Base-by-base conservation (phyloP, 2,888 invertebrate genomes). In the Eucera pruinosa region DNA sequence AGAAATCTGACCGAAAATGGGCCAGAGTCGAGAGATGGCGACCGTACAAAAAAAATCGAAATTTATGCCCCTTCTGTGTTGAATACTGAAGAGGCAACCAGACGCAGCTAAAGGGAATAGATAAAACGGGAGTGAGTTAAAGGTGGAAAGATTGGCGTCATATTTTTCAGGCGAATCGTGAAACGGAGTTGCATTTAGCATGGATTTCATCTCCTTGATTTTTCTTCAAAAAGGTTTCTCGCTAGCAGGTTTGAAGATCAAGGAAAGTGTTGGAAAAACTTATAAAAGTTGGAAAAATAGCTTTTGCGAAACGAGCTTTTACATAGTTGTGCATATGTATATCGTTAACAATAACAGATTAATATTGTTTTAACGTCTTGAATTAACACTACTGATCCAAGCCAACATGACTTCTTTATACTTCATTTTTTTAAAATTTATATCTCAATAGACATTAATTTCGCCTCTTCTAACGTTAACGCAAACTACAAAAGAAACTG, bases 51-150 rank as follows among this genome's bases (percentile, higher is more conserved):
- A 70, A 75, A 41, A 73, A 57, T 67, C 55, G 39, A 61, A 73
- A 76, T 73, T 76, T 73, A 73, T 76, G 76, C 43, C 48, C 15
- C 48, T 39, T 41, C 68, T 15, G 68, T 23, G 67, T 73, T 73
- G 74, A 74, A 74, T 74, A 74, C 77, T 62, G 68, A 74, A 65
- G 72, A 72, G 65, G 43, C 36, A 20, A 27, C 5, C n/a, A n/a
- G 43, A 18, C 60, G 43, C 52, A 30, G 61, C 61, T 30, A 23
- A 45, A 61, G 57, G 73, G 66, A 48, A 57, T 67, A 61, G 73
- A 76, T 73, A 58, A 67, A 73, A 55, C 54, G 33, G 36, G 47
- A 30, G 13, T 23, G 43, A 61, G 66, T 50, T 61, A 55, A 65
- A 77, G 73, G 67, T 47, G 52, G 58, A 66, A 60, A 54, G 61